phyloP scores from a whole-genome alignment of 2,888 invertebrate genomes.

The Caenorhabditis parvicauda region DNA sequence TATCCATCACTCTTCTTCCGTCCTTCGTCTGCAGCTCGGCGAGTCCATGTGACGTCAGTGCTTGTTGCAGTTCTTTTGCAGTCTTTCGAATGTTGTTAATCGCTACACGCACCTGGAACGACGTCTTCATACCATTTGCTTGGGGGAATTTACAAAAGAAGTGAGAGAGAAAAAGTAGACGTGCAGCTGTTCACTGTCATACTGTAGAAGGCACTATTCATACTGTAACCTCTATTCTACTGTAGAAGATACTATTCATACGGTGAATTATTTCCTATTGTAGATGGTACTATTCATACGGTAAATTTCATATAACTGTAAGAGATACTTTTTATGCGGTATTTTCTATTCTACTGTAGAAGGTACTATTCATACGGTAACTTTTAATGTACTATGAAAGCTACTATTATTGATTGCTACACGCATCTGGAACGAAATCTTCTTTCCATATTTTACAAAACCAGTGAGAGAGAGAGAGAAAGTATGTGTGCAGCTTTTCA shows the following conservation, averaged over 20 bases:
- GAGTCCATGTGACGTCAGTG: conserved; percentile 17
- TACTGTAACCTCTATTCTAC: too few species aligned
- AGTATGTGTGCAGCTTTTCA: too few species aligned
- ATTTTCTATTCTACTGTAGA: too few species aligned
- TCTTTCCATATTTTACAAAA: conserved; percentile 9
- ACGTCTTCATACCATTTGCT: too few species aligned
- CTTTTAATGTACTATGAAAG: background rate
- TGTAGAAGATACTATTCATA: too few species aligned
- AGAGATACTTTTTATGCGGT: too few species aligned
- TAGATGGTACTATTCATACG: too few species aligned
- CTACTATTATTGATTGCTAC: conserved; percentile 24
- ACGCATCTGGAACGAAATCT: conserved; percentile 13
- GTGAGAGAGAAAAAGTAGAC: background rate
- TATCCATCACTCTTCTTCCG: conserved; percentile 13
- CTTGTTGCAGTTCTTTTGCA: conserved; percentile 30
- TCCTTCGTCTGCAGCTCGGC: conserved; percentile 14
- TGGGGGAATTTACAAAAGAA: background rate
- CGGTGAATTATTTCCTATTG: too few species aligned
- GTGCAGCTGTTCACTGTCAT: too few species aligned
- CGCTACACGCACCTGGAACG: conserved; percentile 17
- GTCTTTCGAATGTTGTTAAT: conserved; percentile 22
- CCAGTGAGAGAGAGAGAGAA: background rate
- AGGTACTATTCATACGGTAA: too few species aligned
- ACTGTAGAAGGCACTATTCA: too few species aligned
- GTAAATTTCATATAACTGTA: too few species aligned